Evolutionary conservation across 2,797 vertebrate genomes (phyloP), one percentile per base, ranked within the genome.

Genomic region (Leptodactylus fallax): DNA sequence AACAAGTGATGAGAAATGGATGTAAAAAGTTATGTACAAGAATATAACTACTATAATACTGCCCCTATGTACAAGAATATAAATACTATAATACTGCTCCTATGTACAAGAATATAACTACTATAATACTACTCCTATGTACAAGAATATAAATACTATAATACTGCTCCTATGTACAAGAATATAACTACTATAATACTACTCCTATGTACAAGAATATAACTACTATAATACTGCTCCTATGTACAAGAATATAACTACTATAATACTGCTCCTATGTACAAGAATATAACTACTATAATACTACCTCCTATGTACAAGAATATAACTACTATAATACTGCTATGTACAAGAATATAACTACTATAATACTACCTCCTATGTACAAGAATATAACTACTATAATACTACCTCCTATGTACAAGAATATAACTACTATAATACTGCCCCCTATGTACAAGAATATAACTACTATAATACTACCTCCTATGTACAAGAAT

Each of bases 121-220:
- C 65, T 69, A 69, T 69, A 69, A 69, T 69, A 65, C 63, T 65
- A 23, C n/a, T 25, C 63, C 63, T 65, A 65, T 65, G 13, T 65
- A 69, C 65, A 69, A 69, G 65, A 69, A 69, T 69, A 69, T 69
- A 69, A 27, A 25, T 69, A 69, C 65, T 69, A 69, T 69, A 69
- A 69, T 69, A 69, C 65, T 69, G 12, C 65, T 8, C 65, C 65
- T 69, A 69, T 69, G 6, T 69, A 69, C 65, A 69, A 27, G 65
- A 36, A 69, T 69, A 69, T 69, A 69, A 69, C 25, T 69, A 69
- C 65, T 36, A 27, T 69, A 63, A 63, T 63, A 63, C 61, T n/a
- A n/a, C 61, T 63, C 61, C n/a, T 63, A 63, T 63, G 12, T 63
- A 63, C 61, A 63, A 63, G 61, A 63, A 63, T 63, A 63, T 63